These are phyloP conservation scores for Cardiocondyla obscurior DNA, from an alignment of 1,140 invertebrate genomes.

Conservation along the genomic window DNA sequence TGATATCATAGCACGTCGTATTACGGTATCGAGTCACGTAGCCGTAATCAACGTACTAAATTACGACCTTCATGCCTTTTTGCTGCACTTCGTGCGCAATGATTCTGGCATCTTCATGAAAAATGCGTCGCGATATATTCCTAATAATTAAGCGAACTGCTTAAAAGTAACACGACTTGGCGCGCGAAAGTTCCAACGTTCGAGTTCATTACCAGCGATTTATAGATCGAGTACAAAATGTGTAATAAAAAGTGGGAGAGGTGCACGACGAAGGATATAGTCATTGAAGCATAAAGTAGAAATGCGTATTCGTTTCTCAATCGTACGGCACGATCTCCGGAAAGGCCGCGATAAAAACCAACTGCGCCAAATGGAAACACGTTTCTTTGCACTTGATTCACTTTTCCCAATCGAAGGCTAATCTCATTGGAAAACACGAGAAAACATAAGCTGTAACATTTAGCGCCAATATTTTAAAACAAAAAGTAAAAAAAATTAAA, in stretches of 20 bases:
- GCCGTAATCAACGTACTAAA: conserved; percentile 8
- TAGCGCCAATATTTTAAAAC: neutral
- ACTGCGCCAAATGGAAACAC: conserved; percentile 44
- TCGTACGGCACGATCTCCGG: neutral
- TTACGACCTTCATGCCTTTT: neutral
- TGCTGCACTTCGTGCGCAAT: neutral
- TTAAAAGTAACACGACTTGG: neutral
- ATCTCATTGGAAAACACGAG: neutral
- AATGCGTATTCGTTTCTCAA: conserved; percentile 29
- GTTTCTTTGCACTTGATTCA: conserved; percentile 54
- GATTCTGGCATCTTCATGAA: neutral
- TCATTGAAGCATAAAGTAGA: neutral
- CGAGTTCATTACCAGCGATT: neutral
- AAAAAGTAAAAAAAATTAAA: neutral
- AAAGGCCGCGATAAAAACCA: conserved; percentile 8
- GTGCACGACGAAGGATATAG: neutral
- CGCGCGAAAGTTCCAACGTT: neutral
- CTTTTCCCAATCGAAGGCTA: conserved; percentile 24
- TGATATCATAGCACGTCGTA: conserved; percentile 3
- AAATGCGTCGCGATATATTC: neutral
- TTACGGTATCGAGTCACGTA: conserved; percentile 28
- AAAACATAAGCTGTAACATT: neutral
- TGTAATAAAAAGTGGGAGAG: neutral
- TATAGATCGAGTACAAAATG: neutral
- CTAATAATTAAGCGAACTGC: neutral